Conservation (phyloP, 2,797 vertebrate species). For the Pelochelys cantorii region DNA sequence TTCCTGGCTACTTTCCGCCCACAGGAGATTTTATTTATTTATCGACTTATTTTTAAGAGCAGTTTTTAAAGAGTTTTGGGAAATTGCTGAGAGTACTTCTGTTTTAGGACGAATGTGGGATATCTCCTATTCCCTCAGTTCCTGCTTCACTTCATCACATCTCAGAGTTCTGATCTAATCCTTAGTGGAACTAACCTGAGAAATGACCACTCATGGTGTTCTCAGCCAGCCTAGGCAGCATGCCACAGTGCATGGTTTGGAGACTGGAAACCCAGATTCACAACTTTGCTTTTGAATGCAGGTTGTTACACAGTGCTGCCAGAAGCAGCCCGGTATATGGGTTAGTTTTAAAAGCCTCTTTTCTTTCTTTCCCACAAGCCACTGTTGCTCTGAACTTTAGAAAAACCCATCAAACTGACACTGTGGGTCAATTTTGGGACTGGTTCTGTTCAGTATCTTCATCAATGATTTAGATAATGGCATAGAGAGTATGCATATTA, state of each 20-base stretch:
- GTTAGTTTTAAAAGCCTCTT: neutral
- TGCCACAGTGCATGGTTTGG: fast-evolving
- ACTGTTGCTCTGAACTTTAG: neutral
- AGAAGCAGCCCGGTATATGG: neutral
- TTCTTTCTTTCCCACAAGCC: neutral
- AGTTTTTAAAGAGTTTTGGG: neutral
- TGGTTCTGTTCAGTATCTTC: no score
- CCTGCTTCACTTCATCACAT: fast-evolving
- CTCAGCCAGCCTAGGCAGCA: neutral
- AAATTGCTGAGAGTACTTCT: neutral
- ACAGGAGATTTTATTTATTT: neutral
- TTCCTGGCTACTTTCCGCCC: neutral
- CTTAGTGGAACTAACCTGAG: neutral
- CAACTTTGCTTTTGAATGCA: fast-evolving
- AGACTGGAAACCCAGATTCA: neutral
- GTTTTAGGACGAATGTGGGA: neutral
- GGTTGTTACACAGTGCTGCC: neutral
- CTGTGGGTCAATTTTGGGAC: neutral
- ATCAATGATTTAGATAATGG: no score
- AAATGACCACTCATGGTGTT: fast-evolving
- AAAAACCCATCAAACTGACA: neutral
- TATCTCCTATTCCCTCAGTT: neutral
- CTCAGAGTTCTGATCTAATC: neutral
- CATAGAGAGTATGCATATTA: no score
- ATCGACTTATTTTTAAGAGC: neutral